These are phyloP conservation scores for Drosophila auraria DNA, from an alignment of 1,140 invertebrate species.

Conservation along the genomic window DNA sequence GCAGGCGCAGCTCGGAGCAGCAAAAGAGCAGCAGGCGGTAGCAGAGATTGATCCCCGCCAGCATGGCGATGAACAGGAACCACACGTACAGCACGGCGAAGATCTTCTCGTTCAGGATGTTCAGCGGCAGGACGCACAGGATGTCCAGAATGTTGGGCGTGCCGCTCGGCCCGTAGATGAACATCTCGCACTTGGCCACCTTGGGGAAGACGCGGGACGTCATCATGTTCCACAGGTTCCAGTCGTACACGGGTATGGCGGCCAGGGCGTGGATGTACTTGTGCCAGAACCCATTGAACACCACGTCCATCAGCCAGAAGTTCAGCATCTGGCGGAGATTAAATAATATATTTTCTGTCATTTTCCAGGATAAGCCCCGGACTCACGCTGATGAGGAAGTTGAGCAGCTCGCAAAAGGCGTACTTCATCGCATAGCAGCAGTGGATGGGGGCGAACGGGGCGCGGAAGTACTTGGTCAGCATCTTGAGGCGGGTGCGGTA, in stretches of 20 bases:
- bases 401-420: conserved; percentile 90
- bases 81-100: conserved; percentile 93
- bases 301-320: conserved; percentile 89
- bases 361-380: neutral
- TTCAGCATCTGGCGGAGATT: conserved; percentile 85
- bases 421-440: conserved; percentile 90
- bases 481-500: conserved; percentile 86
- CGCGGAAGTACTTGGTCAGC: conserved; percentile 86
- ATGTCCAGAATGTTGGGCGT: conserved; percentile 87
- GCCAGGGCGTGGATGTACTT: conserved; percentile 89
- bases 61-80: conserved; percentile 89
- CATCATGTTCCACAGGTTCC: conserved; percentile 86
- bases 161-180: conserved; percentile 89
- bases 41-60: conserved; percentile 88
- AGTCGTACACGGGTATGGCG: conserved; percentile 85
- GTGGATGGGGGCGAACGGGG: conserved; percentile 86
- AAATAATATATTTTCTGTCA: too few relatives aligned
- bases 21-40: conserved; percentile 85
- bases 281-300: conserved; percentile 91
- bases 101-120: conserved; percentile 92
- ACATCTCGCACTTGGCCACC: conserved; percentile 91
- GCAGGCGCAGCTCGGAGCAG: conserved; percentile 66
- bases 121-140: conserved; percentile 90
- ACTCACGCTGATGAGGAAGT: conserved; percentile 89
- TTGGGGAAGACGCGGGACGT: conserved; percentile 89